Conservation (phyloP, 2,797 vertebrate genomes). For the Huso huso region DNA sequence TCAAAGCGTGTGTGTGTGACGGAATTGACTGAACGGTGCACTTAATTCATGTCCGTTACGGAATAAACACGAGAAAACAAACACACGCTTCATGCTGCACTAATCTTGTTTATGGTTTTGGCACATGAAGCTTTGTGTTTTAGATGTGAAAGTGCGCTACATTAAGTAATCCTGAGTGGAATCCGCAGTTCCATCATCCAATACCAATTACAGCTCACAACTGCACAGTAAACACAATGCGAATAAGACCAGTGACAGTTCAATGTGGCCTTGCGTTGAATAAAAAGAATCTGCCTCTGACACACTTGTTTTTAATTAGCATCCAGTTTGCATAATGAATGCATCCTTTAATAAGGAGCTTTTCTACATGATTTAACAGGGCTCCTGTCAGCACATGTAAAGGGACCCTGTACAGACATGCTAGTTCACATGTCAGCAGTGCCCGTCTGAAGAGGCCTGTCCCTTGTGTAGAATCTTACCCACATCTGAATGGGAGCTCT, state of each 20-base stretch:
- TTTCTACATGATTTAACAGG: conserved; percentile 37
- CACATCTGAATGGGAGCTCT: too few species aligned
- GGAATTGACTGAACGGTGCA: not conserved
- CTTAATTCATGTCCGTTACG: not conserved
- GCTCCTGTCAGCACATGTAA: not conserved
- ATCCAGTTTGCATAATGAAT: conserved; percentile 46
- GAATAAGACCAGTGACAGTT: conserved; percentile 20
- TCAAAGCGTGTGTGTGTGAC: not conserved
- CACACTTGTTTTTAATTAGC: conserved; percentile 33
- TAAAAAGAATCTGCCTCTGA: conserved; percentile 37
- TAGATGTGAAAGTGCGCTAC: not conserved
- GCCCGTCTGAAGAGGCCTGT: not conserved
- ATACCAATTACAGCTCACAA: not conserved
- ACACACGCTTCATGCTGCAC: not conserved
- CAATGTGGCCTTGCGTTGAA: conserved; percentile 13
- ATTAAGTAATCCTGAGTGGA: not conserved
- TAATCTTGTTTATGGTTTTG: conserved; percentile 5
- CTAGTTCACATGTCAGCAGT: not conserved
- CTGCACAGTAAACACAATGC: conserved; percentile 10
- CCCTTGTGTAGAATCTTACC: too few species aligned
- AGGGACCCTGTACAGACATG: not conserved
- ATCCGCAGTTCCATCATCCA: conserved; percentile 4
- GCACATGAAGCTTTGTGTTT: not conserved
- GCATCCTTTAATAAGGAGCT: conserved; percentile 42
- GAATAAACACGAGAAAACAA: not conserved